These are phyloP conservation scores for Lipophrys pholis DNA, from an alignment of 2,113 vertebrate species.

Conservation along the genomic window DNA sequence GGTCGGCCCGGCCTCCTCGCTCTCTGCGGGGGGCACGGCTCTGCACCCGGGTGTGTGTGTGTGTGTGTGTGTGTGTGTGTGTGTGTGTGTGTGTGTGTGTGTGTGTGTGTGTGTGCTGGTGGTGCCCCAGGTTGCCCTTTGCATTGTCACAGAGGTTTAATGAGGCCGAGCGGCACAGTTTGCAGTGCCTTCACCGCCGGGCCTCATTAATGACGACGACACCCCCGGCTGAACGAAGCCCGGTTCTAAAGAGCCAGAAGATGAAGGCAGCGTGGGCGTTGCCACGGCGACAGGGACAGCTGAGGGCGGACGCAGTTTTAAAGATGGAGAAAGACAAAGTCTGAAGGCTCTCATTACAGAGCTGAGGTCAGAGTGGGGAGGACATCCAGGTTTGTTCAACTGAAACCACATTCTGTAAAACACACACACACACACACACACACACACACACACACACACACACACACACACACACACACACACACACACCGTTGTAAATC, in stretches of 20 bases:
- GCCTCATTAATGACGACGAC: conserved; percentile 24
- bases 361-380: conserved; percentile 1
- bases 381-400: conserved; percentile 1
- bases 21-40: conserved; percentile 2
- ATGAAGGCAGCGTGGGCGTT: conserved; percentile 43
- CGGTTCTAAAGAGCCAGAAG: conserved; percentile 12
- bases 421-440: no score
- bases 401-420: no score
- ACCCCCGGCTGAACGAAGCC: neutral
- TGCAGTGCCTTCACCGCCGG: neutral
- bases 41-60: no score
- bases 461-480: no score
- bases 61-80: no score
- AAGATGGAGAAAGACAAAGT: conserved; percentile 15
- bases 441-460: no score
- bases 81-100: no score
- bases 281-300: conserved; percentile 25
- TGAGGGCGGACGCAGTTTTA: conserved; percentile 1
- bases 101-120: neutral
- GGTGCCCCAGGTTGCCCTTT: neutral
- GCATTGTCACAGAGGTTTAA: conserved; percentile 20
- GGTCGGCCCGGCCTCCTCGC: neutral
- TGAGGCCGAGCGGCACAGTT: conserved; percentile 12
- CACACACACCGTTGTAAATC: no score
- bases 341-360: conserved; percentile 8